These are phyloP conservation scores for Saccostrea echinata DNA, from an alignment of 1,140 invertebrate genomes.

Conservation along the genomic window DNA sequence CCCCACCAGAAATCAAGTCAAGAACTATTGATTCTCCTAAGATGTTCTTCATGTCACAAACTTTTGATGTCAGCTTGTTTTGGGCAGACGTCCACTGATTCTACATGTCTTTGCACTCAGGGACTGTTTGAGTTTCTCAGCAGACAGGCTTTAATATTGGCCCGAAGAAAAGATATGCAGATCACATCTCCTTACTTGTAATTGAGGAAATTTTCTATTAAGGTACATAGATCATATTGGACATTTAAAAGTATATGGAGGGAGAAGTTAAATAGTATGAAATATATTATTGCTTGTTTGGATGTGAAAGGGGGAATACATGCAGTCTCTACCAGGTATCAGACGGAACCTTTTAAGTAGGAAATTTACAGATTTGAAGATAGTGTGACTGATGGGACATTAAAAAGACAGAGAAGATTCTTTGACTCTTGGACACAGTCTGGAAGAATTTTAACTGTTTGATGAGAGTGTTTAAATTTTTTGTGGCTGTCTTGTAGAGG, in stretches of 20 bases:
- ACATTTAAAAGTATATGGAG: slow-evolving; percentile 18
- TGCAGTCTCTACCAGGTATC: neutral
- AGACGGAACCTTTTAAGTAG: neutral
- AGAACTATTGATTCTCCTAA: neutral
- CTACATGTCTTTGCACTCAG: slow-evolving; percentile 28
- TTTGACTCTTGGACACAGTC: neutral
- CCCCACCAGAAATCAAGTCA: slow-evolving; percentile 14
- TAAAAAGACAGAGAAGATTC: neutral
- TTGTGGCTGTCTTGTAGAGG: neutral
- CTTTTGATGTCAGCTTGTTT: slow-evolving; percentile 10
- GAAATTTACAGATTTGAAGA: neutral
- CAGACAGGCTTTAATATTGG: slow-evolving; percentile 1
- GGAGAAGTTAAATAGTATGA: slow-evolving; percentile 9
- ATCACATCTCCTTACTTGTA: slow-evolving; percentile 13
- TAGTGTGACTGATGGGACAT: neutral
- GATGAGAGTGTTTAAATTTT: neutral
- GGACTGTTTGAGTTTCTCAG: slow-evolving; percentile 1
- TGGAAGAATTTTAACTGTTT: neutral
- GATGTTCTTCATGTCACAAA: slow-evolving; percentile 15
- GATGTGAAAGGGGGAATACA: neutral
- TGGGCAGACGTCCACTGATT: neutral
- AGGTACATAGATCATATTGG: slow-evolving; percentile 19
- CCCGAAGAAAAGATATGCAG: neutral
- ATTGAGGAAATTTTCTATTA: slow-evolving; percentile 16
- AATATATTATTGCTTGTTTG: slow-evolving; percentile 23